Percentiles rank a stretch among this genome's conserved stretches.
Conservation (phyloP, 2,888 invertebrate species). For the Peribatodes rhomboidaria region DNA sequence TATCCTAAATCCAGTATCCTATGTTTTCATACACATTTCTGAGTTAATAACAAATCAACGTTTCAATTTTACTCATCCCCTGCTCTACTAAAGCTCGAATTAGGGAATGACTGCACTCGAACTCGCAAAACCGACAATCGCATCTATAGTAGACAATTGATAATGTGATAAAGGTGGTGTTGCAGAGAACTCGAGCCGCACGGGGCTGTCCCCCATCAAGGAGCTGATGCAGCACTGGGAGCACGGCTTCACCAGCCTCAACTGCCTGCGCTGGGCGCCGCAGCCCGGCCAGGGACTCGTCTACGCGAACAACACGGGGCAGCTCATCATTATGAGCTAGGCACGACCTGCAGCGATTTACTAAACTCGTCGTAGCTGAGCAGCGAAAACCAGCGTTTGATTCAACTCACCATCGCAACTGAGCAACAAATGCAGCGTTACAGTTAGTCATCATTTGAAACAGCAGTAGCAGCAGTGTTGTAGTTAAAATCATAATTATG, state of each 20-base stretch:
- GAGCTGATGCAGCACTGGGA: constrained; percentile 89
- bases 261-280: constrained; percentile 95
- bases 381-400: too few species aligned
- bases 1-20: too few species aligned
- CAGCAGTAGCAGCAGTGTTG: too few species aligned
- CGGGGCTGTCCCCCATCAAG: constrained; percentile 84
- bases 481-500: too few species aligned
- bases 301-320: constrained; percentile 94
- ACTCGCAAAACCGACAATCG: too few species aligned
- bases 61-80: not conserved
- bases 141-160: too few species aligned
- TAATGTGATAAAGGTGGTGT: constrained; percentile 35
- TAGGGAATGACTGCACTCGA: too few species aligned
- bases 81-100: not conserved
- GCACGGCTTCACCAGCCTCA: constrained; percentile 90
- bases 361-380: not conserved
- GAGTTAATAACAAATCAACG: too few species aligned
- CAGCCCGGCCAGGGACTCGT: constrained; percentile 93
- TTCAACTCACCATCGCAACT: not conserved
- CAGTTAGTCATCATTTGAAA: too few species aligned
- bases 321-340: constrained; percentile 90
- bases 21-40: too few species aligned
- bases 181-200: constrained; percentile 74
- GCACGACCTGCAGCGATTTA: constrained; percentile 25
- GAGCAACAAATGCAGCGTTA: not conserved